These are phyloP conservation scores for Pseudonaja textilis DNA, from an alignment of 2,113 vertebrate genomes.

Conservation along the genomic window DNA sequence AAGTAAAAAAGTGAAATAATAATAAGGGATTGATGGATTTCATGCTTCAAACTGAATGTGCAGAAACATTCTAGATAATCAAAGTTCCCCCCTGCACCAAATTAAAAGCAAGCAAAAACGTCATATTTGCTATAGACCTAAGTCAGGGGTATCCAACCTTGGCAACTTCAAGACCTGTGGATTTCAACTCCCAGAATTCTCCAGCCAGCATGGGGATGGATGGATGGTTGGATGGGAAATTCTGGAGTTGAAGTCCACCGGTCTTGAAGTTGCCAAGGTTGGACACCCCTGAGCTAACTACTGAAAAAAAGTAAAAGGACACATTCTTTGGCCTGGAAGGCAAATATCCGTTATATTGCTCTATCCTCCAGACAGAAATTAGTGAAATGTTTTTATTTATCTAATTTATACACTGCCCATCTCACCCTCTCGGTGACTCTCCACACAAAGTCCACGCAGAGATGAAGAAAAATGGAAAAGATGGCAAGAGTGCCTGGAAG, in stretches of 20 bases:
- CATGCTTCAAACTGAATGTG: neutral
- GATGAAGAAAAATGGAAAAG: neutral
- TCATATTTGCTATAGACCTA: neutral
- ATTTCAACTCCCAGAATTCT: neutral
- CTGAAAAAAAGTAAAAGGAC: neutral
- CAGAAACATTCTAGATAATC: neutral
- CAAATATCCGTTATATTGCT: neutral
- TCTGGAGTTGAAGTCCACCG: neutral
- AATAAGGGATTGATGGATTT: neutral
- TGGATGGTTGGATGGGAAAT: too few relatives aligned
- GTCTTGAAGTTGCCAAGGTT: neutral
- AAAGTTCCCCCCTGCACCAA: neutral
- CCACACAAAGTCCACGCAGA: neutral
- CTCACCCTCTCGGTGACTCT: neutral
- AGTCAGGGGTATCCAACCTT: neutral
- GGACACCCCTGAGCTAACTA: neutral
- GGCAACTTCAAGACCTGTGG: neutral
- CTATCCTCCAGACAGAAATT: neutral
- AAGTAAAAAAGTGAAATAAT: fast-evolving
- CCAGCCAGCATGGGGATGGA: too few relatives aligned
- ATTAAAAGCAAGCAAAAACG: neutral
- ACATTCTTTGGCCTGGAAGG: neutral
- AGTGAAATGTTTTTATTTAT: neutral
- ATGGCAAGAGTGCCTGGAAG: neutral
- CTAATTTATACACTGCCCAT: neutral